Evolutionary conservation across 2,113 vertebrate species (phyloP), one percentile per base, ranked within the genome.

Genomic region (Junco hyemalis): DNA sequence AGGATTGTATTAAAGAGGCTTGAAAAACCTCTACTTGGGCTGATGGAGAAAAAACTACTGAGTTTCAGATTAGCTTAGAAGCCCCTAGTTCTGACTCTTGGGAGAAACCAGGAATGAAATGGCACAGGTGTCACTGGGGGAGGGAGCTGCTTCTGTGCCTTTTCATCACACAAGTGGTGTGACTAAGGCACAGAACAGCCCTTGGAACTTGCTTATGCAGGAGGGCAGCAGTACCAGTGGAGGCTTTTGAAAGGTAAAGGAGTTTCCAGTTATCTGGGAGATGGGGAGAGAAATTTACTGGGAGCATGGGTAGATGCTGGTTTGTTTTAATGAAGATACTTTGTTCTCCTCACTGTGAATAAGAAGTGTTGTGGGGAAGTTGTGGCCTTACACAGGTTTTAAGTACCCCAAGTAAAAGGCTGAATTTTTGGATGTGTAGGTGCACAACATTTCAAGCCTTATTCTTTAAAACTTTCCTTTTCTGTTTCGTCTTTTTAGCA

Each of bases 391-490:
- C 12, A 88, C 31, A 77, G 35, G 8, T 81, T 25, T 70, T 38
- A 35, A 61, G 12, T 79, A 66, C 12, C 42, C 74, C n/a, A 60
- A 29, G 40, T 31, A 50, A 61, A 78, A 90, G 36, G 51, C 19
- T 64, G 72, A 47, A 31, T 74, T 87, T 88, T 74, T 38, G 13
- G 19, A 44, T 80, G 16, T 56, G 24, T 42, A 61, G 35, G 63
- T 86, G 35, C 48, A 35, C 50, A 63, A 70, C 25, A 72, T 91
- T 92, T 92, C 71, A 51, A 64, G 85, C 69, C 64, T 90, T 94
- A 72, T n/a, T 65, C 54, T 86, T 90, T 79, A 65, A 94, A 96
- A 66, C 35, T 50, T 90, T 60, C 42, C 42, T 88, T 77, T 90
- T 61, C 84, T 90, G 57, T 83, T 91, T 80, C 44, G 18, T 79